Base-by-base conservation (phyloP, 2,888 invertebrate genomes). In the Drosophila neotestacea region DNA sequence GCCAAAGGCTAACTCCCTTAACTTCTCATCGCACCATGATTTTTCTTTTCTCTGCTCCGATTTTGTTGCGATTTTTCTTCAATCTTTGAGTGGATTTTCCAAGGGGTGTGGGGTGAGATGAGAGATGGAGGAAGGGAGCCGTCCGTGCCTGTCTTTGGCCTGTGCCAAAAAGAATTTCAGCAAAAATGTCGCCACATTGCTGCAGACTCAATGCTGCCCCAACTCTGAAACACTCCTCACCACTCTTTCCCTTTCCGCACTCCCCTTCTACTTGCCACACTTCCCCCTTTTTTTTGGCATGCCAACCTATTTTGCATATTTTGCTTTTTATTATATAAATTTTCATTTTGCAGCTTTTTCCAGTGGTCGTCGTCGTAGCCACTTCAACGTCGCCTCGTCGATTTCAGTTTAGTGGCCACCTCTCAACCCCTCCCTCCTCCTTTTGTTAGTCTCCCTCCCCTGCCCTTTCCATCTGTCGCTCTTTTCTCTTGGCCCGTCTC, bases 261-360 rank as follows among this genome's bases (percentile, higher is more conserved):
- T 47, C 22, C 22, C 22, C 22, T 32, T 7, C 32, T 48, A 30
- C 48, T 72, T 47, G 34, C 13, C 41, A 3, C 27, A 36, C 22
- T 52, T 30, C 36, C 27, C 27, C 28, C 28, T 42, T 55, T 27
- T 51, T 52, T 27, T 51, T 52, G 61, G 70, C 55, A 67, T 77
- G 64, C 73, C 81, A 66, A 78, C 62, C 73, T 78, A 73, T 81
- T 88, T 85, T 89, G 89, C 84, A 89, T 89, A 84, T 88, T 84
- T 86, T 81, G 71, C 81, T 85, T 84, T 83, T 84, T 84, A 88
- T 85, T 87, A 87, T 87, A 87, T 87, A 86, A 88, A 88, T 90
- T 85, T 84, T 82, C 84, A 88, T 86, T 77, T 76, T 79, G 80
- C 77, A 74, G 79, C 73, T 70, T 80, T 64, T 47, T 46, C 13